phyloP scores from a whole-genome alignment of 2,888 invertebrate species.

The Euphydryas editha region DNA sequence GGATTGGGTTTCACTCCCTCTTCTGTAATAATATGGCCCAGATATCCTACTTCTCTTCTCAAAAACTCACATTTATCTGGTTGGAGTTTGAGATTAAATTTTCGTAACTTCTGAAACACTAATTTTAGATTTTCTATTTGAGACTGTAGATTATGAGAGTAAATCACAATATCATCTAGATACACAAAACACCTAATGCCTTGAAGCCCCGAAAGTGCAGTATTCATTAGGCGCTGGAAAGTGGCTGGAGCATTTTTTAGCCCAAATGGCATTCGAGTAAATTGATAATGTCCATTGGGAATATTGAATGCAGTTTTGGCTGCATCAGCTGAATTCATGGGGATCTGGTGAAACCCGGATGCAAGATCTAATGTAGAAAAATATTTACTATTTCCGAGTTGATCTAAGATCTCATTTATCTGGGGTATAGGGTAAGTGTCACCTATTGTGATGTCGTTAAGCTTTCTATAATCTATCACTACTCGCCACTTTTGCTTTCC shows the following conservation, averaged over 20 bases:
- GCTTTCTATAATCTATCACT: too few relatives aligned
- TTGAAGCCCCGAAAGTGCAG: neutral
- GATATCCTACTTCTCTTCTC: neutral
- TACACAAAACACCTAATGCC: too few relatives aligned
- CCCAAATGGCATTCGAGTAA: neutral
- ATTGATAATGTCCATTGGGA: neutral
- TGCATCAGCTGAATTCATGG: neutral
- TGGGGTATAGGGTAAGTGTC: too few relatives aligned
- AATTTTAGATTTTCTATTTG: neutral
- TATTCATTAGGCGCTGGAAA: neutral
- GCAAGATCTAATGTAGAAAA: neutral
- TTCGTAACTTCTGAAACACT: neutral
- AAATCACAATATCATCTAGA: too few relatives aligned
- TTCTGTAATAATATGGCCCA: neutral
- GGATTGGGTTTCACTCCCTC: neutral
- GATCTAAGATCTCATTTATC: too few relatives aligned
- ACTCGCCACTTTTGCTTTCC: too few relatives aligned
- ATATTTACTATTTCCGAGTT: too few relatives aligned
- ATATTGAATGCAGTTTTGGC: neutral
- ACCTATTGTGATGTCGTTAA: too few relatives aligned
- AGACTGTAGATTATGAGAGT: neutral
- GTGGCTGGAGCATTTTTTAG: conserved; percentile 7
- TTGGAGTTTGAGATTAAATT: neutral
- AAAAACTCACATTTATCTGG: neutral
- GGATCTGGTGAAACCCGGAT: conserved; percentile 36